Percentiles rank a stretch among this genome's conserved stretches.
These are phyloP conservation scores for Neostethus bicornis DNA, from an alignment of 2,797 vertebrate species.

Conservation along the genomic window DNA sequence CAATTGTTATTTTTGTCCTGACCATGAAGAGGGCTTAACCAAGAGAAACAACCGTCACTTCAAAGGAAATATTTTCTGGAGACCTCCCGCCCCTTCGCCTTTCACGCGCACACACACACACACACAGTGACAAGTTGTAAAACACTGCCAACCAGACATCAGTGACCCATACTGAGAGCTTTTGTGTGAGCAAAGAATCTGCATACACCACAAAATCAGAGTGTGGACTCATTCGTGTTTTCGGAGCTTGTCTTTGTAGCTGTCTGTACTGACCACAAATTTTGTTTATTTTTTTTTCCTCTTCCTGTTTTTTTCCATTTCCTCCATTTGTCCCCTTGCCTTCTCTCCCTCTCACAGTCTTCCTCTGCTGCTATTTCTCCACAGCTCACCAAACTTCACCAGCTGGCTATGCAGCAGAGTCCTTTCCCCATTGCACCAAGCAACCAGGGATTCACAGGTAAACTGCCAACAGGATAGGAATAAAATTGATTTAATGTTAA, in stretches of 20 bases:
- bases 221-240: slow-evolving; percentile 3
- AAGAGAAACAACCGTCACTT: slow-evolving; percentile 33
- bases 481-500: too few relatives aligned
- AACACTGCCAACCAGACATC: slow-evolving; percentile 17
- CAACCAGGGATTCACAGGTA: slow-evolving; percentile 98
- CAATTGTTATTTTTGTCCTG: slow-evolving; percentile 26
- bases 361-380: slow-evolving; percentile 81
- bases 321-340: slow-evolving; percentile 67
- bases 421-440: slow-evolving; percentile 93
- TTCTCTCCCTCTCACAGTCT: slow-evolving; percentile 79
- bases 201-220: background rate
- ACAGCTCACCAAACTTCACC: slow-evolving; percentile 98
- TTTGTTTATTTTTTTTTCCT: slow-evolving; percentile 58
- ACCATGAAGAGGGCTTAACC: slow-evolving; percentile 28
- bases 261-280: slow-evolving; percentile 61
- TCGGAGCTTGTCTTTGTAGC: slow-evolving; percentile 23
- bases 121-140: slow-evolving; percentile 29
- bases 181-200: slow-evolving; percentile 13
- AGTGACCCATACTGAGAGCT: slow-evolving; percentile 14
- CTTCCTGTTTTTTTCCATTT: slow-evolving; percentile 65
- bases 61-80: slow-evolving; percentile 38
- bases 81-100: too few relatives aligned
- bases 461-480: slow-evolving; percentile 47
- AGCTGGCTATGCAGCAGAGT: slow-evolving; percentile 99
- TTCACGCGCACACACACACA: too few relatives aligned